Evolutionary conservation across 2,888 invertebrate genomes (phyloP).

Genomic region (Nomada ruficornis): DNA sequence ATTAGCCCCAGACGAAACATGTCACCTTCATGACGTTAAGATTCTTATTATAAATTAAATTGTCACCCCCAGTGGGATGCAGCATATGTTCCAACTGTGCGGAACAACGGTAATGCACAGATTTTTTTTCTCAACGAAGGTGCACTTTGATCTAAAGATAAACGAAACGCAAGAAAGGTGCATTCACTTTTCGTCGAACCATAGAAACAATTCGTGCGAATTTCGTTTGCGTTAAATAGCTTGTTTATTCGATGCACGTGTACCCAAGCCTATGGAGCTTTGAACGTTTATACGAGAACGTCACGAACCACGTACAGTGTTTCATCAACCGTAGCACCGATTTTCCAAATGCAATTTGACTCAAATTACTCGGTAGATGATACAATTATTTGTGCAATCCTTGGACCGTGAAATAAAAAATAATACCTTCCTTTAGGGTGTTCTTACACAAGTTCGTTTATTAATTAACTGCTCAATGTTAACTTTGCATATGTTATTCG

Average conservation of each 20-base stretch:
- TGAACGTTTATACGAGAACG: conserved; percentile 67
- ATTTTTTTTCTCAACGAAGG: not conserved
- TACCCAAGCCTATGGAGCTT: conserved; percentile 43
- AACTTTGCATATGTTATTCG: too few species aligned
- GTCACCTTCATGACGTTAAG: not conserved
- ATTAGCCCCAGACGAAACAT: not conserved
- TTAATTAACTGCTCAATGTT: too few species aligned
- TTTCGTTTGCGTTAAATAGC: conserved; percentile 55
- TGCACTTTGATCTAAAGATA: conserved; percentile 54
- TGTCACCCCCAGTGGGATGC: not conserved
- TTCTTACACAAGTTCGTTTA: not conserved
- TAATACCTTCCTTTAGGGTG: not conserved
- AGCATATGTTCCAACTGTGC: not conserved
- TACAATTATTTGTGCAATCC: conserved; percentile 8
- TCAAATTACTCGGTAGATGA: conserved; percentile 20
- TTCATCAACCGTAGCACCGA: conserved; percentile 60
- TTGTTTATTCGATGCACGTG: conserved; percentile 70
- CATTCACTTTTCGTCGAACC: conserved; percentile 57
- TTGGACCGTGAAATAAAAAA: not conserved
- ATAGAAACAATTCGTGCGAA: conserved; percentile 62
- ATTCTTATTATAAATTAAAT: not conserved
- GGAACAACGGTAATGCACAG: not conserved
- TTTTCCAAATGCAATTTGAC: conserved; percentile 62
- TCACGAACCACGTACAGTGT: conserved; percentile 67
- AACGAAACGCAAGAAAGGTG: conserved; percentile 49